Conservation (phyloP, 2,888 invertebrate species). For the Morpho helenor region DNA sequence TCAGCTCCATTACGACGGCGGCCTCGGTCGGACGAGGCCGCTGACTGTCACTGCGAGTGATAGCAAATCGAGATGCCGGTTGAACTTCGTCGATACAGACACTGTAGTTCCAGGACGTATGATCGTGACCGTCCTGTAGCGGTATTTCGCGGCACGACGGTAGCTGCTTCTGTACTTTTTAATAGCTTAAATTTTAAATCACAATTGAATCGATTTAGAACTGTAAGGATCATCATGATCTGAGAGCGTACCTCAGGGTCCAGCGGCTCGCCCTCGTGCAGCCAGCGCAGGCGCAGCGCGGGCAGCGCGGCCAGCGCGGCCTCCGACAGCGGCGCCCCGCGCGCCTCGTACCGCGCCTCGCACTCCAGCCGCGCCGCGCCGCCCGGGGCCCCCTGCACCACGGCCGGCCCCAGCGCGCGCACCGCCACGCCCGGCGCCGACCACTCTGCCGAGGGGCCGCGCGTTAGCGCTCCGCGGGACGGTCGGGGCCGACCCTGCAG, state of each 20-base stretch:
- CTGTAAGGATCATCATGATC: slow-evolving; percentile 21
- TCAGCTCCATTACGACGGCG: too few relatives aligned
- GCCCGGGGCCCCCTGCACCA: slow-evolving; percentile 30
- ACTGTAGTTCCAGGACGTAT: too few relatives aligned
- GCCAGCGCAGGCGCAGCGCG: slow-evolving; percentile 50
- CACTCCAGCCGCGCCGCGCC: slow-evolving; percentile 50
- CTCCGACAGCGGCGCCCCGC: slow-evolving; percentile 21
- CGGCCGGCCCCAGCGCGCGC: slow-evolving; percentile 22
- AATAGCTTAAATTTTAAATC: too few relatives aligned
- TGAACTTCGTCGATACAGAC: too few relatives aligned
- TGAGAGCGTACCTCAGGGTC: slow-evolving; percentile 39
- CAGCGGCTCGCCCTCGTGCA: slow-evolving; percentile 35
- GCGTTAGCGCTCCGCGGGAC: slow-evolving; percentile 27
- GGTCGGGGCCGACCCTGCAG: background rate
- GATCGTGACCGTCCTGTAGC: too few relatives aligned
- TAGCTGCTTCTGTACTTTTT: too few relatives aligned
- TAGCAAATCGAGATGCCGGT: too few relatives aligned
- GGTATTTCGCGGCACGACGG: too few relatives aligned
- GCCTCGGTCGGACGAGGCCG: too few relatives aligned
- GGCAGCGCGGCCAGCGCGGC: slow-evolving; percentile 38
- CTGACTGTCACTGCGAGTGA: too few relatives aligned
- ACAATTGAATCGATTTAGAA: too few relatives aligned
- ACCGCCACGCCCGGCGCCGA: slow-evolving; percentile 30
- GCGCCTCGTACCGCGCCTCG: slow-evolving; percentile 51
- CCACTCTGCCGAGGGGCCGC: background rate